Percentiles rank a stretch among this genome's conserved stretches.
phyloP scores from a whole-genome alignment of 1,140 invertebrate genomes.

The Papilio aristodemus region DNA sequence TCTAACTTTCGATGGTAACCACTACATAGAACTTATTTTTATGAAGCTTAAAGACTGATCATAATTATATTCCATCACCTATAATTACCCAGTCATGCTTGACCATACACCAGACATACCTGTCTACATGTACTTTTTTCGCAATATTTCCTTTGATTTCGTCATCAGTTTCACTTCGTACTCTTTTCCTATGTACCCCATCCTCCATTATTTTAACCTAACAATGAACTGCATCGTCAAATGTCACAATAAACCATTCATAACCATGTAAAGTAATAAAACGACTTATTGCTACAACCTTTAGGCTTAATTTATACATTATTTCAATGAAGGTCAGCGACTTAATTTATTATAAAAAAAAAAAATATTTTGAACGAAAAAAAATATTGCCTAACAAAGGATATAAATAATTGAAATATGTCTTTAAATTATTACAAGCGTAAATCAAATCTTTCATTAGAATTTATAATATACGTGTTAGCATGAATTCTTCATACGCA shows the following conservation, averaged over 20 bases:
- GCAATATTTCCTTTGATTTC: constrained; percentile 55
- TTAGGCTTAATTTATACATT: background rate
- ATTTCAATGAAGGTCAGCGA: background rate
- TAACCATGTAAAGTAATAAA: background rate
- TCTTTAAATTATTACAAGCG: background rate
- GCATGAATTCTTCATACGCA: background rate
- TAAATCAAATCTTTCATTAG: background rate
- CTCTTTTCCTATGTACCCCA: constrained; percentile 58
- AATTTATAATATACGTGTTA: background rate
- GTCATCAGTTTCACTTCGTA: constrained; percentile 57
- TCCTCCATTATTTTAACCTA: constrained; percentile 56
- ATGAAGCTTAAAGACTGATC: background rate
- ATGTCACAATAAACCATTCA: background rate
- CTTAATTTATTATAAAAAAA: background rate
- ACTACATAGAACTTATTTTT: background rate
- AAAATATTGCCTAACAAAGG: background rate
- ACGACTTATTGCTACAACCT: constrained; percentile 5
- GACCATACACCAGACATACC: constrained; percentile 22
- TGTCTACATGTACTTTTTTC: constrained; percentile 50
- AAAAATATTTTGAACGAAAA: background rate
- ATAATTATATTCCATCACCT: constrained; percentile 13
- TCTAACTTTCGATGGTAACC: background rate
- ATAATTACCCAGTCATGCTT: background rate
- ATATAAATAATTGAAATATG: background rate
- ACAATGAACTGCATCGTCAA: constrained; percentile 1